phyloP scores from a whole-genome alignment of 2,797 vertebrate genomes.

The Microcaecilia unicolor region DNA sequence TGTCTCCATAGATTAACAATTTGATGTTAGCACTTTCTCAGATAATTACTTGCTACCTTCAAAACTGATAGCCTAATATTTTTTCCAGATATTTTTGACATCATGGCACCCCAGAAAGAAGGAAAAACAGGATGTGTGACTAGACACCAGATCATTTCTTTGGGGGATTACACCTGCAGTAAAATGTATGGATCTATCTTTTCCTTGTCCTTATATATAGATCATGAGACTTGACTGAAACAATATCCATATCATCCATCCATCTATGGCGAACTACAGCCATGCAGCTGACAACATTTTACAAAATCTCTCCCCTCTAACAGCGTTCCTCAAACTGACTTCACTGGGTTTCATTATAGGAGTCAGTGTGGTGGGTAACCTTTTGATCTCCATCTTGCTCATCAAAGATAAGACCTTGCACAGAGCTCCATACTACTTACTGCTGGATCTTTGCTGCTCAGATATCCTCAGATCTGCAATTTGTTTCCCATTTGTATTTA shows the following conservation, averaged over 20 bases:
- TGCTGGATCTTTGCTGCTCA: constrained; percentile 96
- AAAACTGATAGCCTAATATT: constrained; percentile 59
- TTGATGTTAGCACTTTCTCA: constrained; percentile 50
- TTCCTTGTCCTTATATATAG: constrained; percentile 80
- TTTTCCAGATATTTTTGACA: constrained; percentile 85
- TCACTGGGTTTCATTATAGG: constrained; percentile 98
- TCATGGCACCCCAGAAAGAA: constrained; percentile 83
- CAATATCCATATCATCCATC: constrained; percentile 95
- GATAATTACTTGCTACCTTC: constrained; percentile 56
- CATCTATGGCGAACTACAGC: constrained; percentile 99
- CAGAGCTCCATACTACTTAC: constrained; percentile 96
- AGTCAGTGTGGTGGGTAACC: constrained; percentile 96
- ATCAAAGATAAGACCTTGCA: constrained; percentile 99
- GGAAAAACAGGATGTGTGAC: constrained; percentile 84
- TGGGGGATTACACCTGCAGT: constrained; percentile 94
- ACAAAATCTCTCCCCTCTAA: constrained; percentile 98
- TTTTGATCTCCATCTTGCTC: constrained; percentile 98
- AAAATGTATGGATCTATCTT: constrained; percentile 93
- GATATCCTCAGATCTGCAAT: constrained; percentile 96
- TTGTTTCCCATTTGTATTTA: constrained; percentile 98
- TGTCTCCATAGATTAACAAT: constrained; percentile 51
- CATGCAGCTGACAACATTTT: constrained; percentile 99
- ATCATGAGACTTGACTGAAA: constrained; percentile 98
- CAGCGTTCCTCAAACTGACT: constrained; percentile 98
- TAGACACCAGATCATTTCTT: constrained; percentile 65